Evolutionary conservation across 2,797 vertebrate species (phyloP).

Genomic region (Heliangelus exortis): DNA sequence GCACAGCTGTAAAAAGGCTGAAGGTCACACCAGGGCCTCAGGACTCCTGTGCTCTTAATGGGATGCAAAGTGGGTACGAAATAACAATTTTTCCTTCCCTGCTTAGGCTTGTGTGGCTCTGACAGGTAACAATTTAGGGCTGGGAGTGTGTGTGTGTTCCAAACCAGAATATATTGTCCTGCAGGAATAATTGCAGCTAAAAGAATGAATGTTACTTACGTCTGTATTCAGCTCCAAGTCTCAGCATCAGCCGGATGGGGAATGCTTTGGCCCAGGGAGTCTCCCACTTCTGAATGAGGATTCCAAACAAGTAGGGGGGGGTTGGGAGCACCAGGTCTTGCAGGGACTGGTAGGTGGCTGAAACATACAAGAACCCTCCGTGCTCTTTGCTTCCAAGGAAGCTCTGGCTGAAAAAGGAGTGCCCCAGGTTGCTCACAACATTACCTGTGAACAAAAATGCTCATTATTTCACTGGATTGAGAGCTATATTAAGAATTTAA

Average conservation of each 20-base stretch:
- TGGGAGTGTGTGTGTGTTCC: neutral
- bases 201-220: slow-evolving; percentile 82
- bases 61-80: neutral
- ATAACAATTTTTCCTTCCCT: neutral
- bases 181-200: neutral
- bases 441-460: slow-evolving; percentile 81
- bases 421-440: slow-evolving; percentile 92
- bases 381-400: slow-evolving; percentile 98
- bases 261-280: slow-evolving; percentile 99
- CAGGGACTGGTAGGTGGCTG: slow-evolving; percentile 93
- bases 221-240: slow-evolving; percentile 96
- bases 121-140: neutral
- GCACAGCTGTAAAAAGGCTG: neutral
- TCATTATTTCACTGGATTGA: neutral
- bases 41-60: neutral
- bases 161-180: neutral
- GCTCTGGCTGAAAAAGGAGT: slow-evolving; percentile 97
- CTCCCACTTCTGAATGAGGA: slow-evolving; percentile 99
- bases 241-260: slow-evolving; percentile 96
- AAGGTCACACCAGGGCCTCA: neutral
- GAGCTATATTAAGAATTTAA: neutral
- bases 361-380: slow-evolving; percentile 95
- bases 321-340: slow-evolving; percentile 95
- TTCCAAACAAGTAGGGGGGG: slow-evolving; percentile 94
- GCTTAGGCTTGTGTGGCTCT: neutral